These are phyloP conservation scores for Kryptolebias ocellatus DNA, from an alignment of 2,797 vertebrate genomes.

Conservation along the genomic window DNA sequence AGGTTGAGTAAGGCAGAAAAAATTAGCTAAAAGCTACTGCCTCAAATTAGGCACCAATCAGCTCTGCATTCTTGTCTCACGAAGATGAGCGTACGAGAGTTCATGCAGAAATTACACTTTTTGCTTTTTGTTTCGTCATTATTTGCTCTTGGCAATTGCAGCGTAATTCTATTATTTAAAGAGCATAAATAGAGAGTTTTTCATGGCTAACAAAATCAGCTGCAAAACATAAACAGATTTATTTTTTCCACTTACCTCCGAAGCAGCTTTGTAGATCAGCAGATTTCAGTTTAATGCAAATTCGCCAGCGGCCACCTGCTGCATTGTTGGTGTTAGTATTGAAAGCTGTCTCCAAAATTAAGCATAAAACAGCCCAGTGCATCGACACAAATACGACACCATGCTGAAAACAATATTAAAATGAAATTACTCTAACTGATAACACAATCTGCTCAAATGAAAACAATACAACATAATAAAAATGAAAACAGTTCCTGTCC, in stretches of 20 bases:
- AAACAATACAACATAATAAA: too few relatives aligned
- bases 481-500: too few relatives aligned
- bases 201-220: not conserved
- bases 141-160: slow-evolving; percentile 5
- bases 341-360: too few relatives aligned
- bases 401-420: too few relatives aligned
- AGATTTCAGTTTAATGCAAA: not conserved
- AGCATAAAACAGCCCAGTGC: too few relatives aligned
- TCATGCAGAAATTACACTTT: not conserved
- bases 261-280: not conserved
- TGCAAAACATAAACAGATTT: not conserved
- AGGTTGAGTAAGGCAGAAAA: slow-evolving; percentile 31
- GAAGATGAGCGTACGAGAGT: slow-evolving; percentile 4
- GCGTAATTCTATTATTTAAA: slow-evolving; percentile 2
- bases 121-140: not conserved
- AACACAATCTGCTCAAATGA: too few relatives aligned
- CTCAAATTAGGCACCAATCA: slow-evolving; percentile 45
- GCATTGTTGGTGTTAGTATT: too few relatives aligned
- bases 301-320: too few relatives aligned
- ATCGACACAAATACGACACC: too few relatives aligned
- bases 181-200: not conserved
- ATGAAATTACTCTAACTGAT: too few relatives aligned
- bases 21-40: slow-evolving; percentile 34
- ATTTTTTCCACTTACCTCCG: not conserved
- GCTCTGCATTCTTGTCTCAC: slow-evolving; percentile 31